Base-by-base conservation (phyloP, 2,888 invertebrate genomes). In the Acanthosepion lycidas region DNA sequence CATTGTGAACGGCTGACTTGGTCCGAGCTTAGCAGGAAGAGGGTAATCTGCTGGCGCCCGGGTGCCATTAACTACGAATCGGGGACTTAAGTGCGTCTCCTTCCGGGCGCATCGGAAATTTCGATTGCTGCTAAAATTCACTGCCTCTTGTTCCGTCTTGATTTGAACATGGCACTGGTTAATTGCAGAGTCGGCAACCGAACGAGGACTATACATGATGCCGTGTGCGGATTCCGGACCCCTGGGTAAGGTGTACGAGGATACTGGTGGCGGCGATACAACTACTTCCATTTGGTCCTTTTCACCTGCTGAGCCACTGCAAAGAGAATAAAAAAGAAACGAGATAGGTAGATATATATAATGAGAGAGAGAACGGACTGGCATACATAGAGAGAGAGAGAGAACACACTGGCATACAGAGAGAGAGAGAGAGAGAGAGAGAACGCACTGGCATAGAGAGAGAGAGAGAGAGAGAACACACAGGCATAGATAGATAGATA, bases 151-250 rank as follows among this genome's bases (percentile, higher is more conserved):
- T 53, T 93, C 93, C 6, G 93, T 93, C 28, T 93, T 93, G 93
- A 93, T 51, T 93, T 93, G 49, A 6, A 93, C n/a, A 18, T 93
- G 51, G 28, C 93, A 93, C 42, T 20, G 93, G 49, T 51, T 93
- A 18, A 78, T 78, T 93, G 93, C 15, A 51, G 93, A 28, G 53
- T 93, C 93, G 33, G 53, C 53, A 51, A 93, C 51, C 28, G 93
- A 51, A 53, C 28, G 93, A 51, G 49, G 93, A 15, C n/a, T 93
- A 49, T 93, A 93, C 93, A 93, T 93, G 93, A 93, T 93, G 49
- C n/a, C 93, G 12, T 51, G 93, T n/a, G 49, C 33, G n/a, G 53
- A 53, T n/a, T 33, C 53, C 48, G 49, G 18, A 23, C 33, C 20
- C 53, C 53, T 93, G 49, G 53, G 6, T n/a, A 93, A 93, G 53